Evolutionary conservation across 2,888 invertebrate genomes (phyloP).

Genomic region (Stenoptilia bipunctidactyla): DNA sequence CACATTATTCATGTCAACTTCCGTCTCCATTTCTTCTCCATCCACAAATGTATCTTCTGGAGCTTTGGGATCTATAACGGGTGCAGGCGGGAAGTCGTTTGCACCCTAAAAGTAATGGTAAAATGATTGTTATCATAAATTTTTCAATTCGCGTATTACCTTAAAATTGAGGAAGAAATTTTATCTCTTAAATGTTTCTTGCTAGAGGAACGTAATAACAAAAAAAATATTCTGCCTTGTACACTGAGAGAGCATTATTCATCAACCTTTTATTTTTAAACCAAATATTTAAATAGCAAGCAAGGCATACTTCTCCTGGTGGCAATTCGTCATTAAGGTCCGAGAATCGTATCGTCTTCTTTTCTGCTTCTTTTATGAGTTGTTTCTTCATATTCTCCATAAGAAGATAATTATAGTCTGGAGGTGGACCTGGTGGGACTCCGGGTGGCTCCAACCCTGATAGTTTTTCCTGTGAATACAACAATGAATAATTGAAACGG

Average conservation of each 20-base stretch:
- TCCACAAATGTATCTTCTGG: background rate
- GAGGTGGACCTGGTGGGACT: conserved; percentile 88
- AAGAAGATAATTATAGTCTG: conserved; percentile 74
- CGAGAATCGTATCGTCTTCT: conserved; percentile 75
- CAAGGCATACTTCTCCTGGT: conserved; percentile 36
- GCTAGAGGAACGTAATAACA: no score
- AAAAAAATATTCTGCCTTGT: no score
- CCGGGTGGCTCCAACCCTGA: conserved; percentile 79
- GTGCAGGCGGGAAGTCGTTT: background rate
- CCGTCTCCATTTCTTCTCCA: background rate
- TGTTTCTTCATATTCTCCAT: conserved; percentile 28
- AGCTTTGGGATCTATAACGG: background rate
- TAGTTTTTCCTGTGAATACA: conserved; percentile 40
- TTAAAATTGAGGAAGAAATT: no score
- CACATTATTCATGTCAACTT: background rate
- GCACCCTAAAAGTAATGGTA: no score
- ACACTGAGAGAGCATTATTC: background rate
- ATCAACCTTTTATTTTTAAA: background rate
- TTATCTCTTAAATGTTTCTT: no score
- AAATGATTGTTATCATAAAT: no score
- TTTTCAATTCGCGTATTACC: no score
- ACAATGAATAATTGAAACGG: no score
- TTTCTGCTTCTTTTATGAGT: conserved; percentile 30
- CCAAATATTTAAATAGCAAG: background rate
- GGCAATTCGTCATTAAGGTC: conserved; percentile 68